phyloP scores from a whole-genome alignment of 2,888 invertebrate species.

The Dryomyza anilis region DNA sequence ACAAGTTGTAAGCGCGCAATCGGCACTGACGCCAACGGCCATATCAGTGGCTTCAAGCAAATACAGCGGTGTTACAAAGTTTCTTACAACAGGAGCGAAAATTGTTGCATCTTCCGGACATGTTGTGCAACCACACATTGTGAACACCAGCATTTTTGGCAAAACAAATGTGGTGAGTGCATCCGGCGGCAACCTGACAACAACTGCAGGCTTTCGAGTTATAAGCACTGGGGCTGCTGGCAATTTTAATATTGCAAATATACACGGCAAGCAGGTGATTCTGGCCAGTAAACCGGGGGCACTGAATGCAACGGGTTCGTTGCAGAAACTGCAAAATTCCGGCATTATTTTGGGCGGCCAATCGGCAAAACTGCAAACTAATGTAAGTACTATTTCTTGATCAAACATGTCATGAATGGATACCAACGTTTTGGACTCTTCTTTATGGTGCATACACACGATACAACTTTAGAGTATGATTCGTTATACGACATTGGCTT shows the following conservation, averaged over 20 bases:
- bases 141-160: slow-evolving; percentile 63
- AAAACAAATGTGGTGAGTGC: slow-evolving; percentile 43
- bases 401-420: no score
- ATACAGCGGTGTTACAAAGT: slow-evolving; percentile 34
- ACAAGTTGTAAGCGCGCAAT: slow-evolving; percentile 45
- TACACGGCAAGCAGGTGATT: slow-evolving; percentile 66
- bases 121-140: slow-evolving; percentile 55
- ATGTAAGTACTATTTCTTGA: slow-evolving; percentile 47
- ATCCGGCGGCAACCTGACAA: slow-evolving; percentile 40
- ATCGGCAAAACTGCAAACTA: slow-evolving; percentile 57
- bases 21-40: slow-evolving; percentile 31
- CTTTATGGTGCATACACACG: no score
- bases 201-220: slow-evolving; percentile 12
- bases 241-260: slow-evolving; percentile 62
- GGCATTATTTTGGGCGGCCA: slow-evolving; percentile 58
- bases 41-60: slow-evolving; percentile 29
- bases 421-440: no score
- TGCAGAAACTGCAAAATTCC: slow-evolving; percentile 59
- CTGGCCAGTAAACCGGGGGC: slow-evolving; percentile 64
- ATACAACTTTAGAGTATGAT: no score
- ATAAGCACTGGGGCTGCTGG: slow-evolving; percentile 38
- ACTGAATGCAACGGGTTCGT: slow-evolving; percentile 58
- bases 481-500: no score
- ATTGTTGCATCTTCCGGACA: slow-evolving; percentile 14
- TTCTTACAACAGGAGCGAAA: slow-evolving; percentile 38